Conservation (phyloP, 2,113 vertebrate genomes). For the Calonectris borealis region DNA sequence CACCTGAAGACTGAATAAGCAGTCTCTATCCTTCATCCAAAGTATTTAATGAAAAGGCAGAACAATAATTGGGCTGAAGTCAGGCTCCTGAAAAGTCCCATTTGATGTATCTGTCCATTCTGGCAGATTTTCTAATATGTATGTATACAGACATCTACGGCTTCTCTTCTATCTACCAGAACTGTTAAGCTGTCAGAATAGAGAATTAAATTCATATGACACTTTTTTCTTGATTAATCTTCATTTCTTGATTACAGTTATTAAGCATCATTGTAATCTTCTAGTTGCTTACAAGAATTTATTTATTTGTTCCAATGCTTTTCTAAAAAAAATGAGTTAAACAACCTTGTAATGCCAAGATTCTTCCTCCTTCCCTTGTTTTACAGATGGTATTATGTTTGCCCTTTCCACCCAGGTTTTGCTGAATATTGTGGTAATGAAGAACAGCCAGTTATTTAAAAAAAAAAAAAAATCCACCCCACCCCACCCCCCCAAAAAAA, state of each 20-base stretch:
- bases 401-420: not conserved
- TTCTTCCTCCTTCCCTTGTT: not conserved
- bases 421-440: not conserved
- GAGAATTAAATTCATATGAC: not conserved
- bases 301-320: not conserved
- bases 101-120: not conserved
- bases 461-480: too few species aligned
- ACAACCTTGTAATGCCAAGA: not conserved
- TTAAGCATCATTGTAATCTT: not conserved
- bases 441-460: not conserved
- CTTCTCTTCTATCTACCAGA: not conserved
- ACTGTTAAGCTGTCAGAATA: not conserved
- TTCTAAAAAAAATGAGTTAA: not conserved
- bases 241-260: not conserved
- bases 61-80: not conserved
- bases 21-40: not conserved
- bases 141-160: not conserved
- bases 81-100: not conserved
- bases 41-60: not conserved
- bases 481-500: not conserved
- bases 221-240: not conserved
- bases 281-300: not conserved
- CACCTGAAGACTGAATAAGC: not conserved
- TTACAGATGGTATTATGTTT: not conserved
- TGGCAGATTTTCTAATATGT: not conserved